Conservation (phyloP, 2,113 vertebrate genomes). For the Gobio gobio region DNA sequence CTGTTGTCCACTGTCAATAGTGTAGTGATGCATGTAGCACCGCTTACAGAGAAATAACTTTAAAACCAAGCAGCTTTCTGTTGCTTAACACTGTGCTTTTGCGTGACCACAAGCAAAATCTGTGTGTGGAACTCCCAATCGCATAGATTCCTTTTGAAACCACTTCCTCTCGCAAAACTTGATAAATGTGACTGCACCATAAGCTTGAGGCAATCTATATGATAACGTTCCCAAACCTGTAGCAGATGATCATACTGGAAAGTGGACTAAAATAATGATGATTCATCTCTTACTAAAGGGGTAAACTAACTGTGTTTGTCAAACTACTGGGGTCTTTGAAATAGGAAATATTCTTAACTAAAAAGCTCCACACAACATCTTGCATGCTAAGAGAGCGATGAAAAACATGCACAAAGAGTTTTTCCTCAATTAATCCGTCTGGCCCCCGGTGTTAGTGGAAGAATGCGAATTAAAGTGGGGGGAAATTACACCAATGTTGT, state of each 20-base stretch:
- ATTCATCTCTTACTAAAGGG: neutral
- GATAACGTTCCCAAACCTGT: neutral
- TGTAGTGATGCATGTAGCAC: no score
- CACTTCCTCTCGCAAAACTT: no score
- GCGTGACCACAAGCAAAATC: no score
- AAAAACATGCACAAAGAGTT: neutral
- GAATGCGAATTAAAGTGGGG: conserved; percentile 19
- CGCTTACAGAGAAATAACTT: no score
- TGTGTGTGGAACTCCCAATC: no score
- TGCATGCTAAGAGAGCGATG: neutral
- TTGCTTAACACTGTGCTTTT: no score
- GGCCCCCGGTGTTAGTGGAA: neutral
- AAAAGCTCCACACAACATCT: neutral
- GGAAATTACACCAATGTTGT: conserved; percentile 25
- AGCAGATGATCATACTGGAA: neutral
- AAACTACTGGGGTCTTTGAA: neutral
- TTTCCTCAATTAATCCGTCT: conserved; percentile 15
- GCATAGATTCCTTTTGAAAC: no score
- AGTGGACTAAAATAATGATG: neutral
- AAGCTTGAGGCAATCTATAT: neutral
- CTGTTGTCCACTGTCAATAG: no score
- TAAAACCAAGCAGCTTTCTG: no score
- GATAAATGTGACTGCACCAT: no score
- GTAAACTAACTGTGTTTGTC: neutral
- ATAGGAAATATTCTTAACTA: neutral